Evolutionary conservation across 1,140 invertebrate species (phyloP).

Genomic region (Orchesella cincta): DNA sequence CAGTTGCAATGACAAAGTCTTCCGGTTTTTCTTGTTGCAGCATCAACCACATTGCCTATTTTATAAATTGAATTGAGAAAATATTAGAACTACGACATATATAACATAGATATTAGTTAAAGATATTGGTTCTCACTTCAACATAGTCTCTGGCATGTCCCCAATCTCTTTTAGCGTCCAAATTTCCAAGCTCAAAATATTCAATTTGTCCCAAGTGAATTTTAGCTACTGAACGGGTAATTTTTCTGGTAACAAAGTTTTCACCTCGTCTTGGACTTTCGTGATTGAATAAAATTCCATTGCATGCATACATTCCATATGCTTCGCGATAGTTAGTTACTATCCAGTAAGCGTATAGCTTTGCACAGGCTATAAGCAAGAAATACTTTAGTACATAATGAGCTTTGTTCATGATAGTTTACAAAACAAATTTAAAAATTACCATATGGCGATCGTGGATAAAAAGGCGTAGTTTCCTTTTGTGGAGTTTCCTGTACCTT

Average conservation of each 20-base stretch:
- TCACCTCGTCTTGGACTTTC: constrained; percentile 97
- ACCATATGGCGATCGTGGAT: constrained; percentile 99
- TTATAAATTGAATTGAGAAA: not conserved
- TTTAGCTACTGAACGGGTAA: constrained; percentile 95
- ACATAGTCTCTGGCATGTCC: constrained; percentile 99
- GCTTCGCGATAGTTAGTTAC: constrained; percentile 97
- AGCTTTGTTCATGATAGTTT: not conserved
- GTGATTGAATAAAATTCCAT: constrained; percentile 99
- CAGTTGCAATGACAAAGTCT: constrained; percentile 95
- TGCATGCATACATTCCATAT: constrained; percentile 96
- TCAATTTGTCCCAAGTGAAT: constrained; percentile 86
- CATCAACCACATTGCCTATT: constrained; percentile 99
- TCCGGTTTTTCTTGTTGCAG: constrained; percentile 90
- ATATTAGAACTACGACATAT: not conserved
- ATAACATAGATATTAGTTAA: not conserved
- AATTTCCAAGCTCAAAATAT: constrained; percentile 87
- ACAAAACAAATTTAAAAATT: constrained; percentile 51
- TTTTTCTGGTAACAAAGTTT: constrained; percentile 98
- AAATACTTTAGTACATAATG: constrained; percentile 6
- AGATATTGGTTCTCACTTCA: constrained; percentile 65
- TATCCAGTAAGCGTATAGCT: constrained; percentile 99
- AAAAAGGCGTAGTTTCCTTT: constrained; percentile 97
- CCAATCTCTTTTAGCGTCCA: constrained; percentile 60
- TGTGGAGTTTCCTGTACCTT: constrained; percentile 96
- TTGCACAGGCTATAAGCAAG: constrained; percentile 81